phyloP scores from a whole-genome alignment of 2,797 vertebrate species.

The Enteromius anoplus region DNA sequence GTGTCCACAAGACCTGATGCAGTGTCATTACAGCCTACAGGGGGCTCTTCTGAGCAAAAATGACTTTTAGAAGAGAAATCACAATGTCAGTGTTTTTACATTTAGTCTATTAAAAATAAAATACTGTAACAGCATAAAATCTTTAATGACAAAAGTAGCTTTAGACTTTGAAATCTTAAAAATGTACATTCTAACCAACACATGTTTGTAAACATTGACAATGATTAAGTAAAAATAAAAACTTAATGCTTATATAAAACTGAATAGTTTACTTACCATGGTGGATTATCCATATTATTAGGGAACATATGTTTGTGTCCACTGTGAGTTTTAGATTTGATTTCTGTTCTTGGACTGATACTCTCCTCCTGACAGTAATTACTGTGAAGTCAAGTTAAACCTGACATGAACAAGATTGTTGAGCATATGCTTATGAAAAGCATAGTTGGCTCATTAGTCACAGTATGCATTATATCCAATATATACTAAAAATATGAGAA shows the following conservation, averaged over 20 bases:
- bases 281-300: not conserved
- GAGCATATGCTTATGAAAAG: too few relatives aligned
- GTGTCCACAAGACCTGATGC: not conserved
- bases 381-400: too few relatives aligned
- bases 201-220: not conserved
- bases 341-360: not conserved
- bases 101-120: not conserved
- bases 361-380: too few relatives aligned
- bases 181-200: not conserved
- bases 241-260: not conserved
- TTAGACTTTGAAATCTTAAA: not conserved
- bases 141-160: not conserved
- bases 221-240: not conserved
- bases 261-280: conserved; percentile 1
- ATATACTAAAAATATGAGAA: too few relatives aligned
- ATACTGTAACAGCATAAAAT: not conserved
- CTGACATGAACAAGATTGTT: too few relatives aligned
- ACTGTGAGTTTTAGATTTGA: not conserved
- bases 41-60: conserved; percentile 1
- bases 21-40: conserved; percentile 33
- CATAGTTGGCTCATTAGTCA: too few relatives aligned
- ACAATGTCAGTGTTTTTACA: not conserved
- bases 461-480: too few relatives aligned
- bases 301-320: not conserved
- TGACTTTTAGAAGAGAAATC: conserved; percentile 16